phyloP scores from a whole-genome alignment of 2,113 vertebrate species.

The Sturnus vulgaris region DNA sequence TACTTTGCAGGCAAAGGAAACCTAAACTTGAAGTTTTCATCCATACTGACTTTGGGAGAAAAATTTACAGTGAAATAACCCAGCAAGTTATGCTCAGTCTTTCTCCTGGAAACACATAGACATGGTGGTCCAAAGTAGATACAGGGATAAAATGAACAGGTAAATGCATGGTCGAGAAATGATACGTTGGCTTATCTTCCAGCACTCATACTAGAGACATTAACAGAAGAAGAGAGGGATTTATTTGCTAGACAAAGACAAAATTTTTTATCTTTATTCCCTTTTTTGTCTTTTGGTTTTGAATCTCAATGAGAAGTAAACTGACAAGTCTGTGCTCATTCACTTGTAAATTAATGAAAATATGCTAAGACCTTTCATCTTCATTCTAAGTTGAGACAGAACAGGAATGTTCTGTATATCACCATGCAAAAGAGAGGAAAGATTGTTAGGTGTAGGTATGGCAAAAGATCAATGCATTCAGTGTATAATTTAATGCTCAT shows the following conservation, averaged over 20 bases:
- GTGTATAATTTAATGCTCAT: constrained; percentile 26
- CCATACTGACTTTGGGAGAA: not conserved
- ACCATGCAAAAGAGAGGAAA: not conserved
- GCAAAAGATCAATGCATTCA: constrained; percentile 19
- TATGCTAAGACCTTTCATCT: not conserved
- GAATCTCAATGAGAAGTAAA: not conserved
- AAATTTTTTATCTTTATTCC: not conserved
- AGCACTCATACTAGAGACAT: not conserved
- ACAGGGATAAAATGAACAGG: not conserved
- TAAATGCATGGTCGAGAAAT: not conserved
- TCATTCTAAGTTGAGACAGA: not conserved
- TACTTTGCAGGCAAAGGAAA: not conserved
- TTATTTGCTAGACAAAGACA: not conserved
- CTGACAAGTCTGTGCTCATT: not conserved
- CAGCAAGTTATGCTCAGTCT: not conserved
- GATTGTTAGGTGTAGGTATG: not conserved
- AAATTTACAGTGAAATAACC: not conserved
- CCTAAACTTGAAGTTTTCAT: not conserved
- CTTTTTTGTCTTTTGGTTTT: not conserved
- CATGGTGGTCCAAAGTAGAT: not conserved
- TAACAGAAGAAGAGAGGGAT: not conserved
- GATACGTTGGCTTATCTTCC: not conserved
- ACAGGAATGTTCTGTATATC: not conserved
- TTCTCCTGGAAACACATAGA: not conserved
- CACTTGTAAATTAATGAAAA: constrained; percentile 26